phyloP scores from a whole-genome alignment of 1,140 invertebrate genomes.

The Sycophaga agraensis region DNA sequence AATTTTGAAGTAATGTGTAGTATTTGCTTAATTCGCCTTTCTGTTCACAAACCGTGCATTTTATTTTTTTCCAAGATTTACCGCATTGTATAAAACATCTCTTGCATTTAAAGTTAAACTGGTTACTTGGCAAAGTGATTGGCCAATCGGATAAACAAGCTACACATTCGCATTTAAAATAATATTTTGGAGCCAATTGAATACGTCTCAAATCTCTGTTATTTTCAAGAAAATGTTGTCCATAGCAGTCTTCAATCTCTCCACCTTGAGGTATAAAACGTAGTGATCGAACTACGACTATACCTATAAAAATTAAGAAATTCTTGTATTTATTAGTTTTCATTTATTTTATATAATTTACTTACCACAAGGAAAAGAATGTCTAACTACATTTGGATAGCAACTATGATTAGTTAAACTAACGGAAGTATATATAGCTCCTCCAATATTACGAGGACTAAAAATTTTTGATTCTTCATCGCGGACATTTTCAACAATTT shows the following conservation, averaged over 20 bases:
- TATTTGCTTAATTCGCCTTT: constrained; percentile 38
- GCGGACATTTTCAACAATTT: constrained; percentile 61
- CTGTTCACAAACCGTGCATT: constrained; percentile 35
- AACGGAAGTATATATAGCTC: constrained; percentile 64
- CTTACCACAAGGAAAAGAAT: constrained; percentile 54
- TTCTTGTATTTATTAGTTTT: neutral
- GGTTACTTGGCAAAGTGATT: constrained; percentile 31
- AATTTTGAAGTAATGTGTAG: constrained; percentile 38
- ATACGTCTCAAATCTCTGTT: constrained; percentile 46
- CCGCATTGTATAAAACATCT: constrained; percentile 27
- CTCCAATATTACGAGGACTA: constrained; percentile 59
- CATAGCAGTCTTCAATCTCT: constrained; percentile 67
- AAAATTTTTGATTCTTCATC: constrained; percentile 41
- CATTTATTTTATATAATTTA: neutral
- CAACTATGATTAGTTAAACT: constrained; percentile 67
- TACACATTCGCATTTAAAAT: constrained; percentile 61
- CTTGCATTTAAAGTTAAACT: constrained; percentile 38
- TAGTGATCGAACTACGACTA: constrained; percentile 57
- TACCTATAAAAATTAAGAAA: constrained; percentile 42
- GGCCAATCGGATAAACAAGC: constrained; percentile 61
- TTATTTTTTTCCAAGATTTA: neutral
- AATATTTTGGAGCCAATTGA: constrained; percentile 60
- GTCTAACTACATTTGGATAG: constrained; percentile 62
- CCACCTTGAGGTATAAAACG: constrained; percentile 55
- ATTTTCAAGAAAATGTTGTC: constrained; percentile 59